phyloP scores from a whole-genome alignment of 2,797 vertebrate species.

The Toxotes lorentzi region DNA sequence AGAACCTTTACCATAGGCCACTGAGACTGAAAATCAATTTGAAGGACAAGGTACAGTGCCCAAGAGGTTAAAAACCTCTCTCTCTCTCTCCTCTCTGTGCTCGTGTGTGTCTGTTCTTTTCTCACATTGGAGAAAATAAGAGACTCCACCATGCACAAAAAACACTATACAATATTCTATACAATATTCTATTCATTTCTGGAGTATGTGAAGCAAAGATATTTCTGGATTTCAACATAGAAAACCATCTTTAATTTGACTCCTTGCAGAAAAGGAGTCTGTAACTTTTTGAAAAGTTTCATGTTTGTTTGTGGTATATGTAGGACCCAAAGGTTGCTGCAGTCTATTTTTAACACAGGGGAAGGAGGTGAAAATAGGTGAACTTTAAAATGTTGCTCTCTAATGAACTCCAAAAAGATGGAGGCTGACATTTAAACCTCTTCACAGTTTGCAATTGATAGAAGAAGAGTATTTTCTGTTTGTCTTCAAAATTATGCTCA shows the following conservation, averaged over 20 bases:
- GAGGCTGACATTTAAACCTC: background rate
- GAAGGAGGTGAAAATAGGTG: no score
- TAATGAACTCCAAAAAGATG: background rate
- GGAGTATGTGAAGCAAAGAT: no score
- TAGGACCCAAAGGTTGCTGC: no score
- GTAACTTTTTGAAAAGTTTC: no score
- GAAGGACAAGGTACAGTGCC: background rate
- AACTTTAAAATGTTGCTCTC: background rate
- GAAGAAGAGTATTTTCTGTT: background rate
- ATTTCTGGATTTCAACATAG: no score
- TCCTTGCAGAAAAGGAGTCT: background rate
- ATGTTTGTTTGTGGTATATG: background rate
- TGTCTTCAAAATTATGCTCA: background rate
- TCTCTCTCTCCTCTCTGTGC: background rate
- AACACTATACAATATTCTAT: background rate
- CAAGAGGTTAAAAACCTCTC: background rate
- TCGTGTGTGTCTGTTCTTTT: background rate
- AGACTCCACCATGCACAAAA: background rate
- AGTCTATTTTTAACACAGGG: no score
- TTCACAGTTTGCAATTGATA: background rate
- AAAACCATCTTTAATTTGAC: no score
- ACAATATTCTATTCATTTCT: background rate
- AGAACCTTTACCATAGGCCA: background rate
- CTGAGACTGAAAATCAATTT: background rate
- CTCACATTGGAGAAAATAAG: background rate